A percentile compares a stretch with the other conserved stretches of the same genome.
phyloP scores from a whole-genome alignment of 2,888 invertebrate species.

The Terebella lapidaria region DNA sequence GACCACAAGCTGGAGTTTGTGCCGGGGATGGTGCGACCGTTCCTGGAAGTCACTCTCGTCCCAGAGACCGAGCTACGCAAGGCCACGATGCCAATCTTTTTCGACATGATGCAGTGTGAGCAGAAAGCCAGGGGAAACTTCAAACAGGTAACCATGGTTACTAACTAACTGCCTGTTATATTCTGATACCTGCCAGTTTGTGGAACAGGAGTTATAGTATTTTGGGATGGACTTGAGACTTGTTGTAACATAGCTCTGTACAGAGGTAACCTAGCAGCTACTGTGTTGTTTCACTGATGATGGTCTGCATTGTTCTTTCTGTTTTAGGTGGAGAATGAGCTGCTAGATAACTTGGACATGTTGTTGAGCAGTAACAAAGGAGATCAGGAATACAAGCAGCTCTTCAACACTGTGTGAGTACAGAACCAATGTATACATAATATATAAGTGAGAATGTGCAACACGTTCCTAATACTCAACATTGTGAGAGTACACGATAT shows the following conservation, averaged over 20 bases:
- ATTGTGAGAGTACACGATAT: too few relatives aligned
- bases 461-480: too few relatives aligned
- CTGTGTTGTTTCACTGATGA: neutral
- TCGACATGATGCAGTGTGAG: slow-evolving; percentile 93
- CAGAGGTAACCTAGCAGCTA: neutral
- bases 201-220: neutral
- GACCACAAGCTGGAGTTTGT: slow-evolving; percentile 83
- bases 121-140: slow-evolving; percentile 78
- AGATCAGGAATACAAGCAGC: slow-evolving; percentile 82
- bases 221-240: neutral
- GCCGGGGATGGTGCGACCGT: slow-evolving; percentile 87
- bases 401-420: slow-evolving; percentile 95
- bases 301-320: neutral
- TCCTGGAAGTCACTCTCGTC: slow-evolving; percentile 86
- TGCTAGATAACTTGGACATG: slow-evolving; percentile 89
- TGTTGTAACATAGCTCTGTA: neutral
- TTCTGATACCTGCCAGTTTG: too few relatives aligned
- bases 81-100: slow-evolving; percentile 85
- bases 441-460: too few relatives aligned
- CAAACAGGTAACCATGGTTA: slow-evolving; percentile 59
- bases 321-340: slow-evolving; percentile 74
- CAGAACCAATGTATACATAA: too few relatives aligned
- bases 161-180: too few relatives aligned
- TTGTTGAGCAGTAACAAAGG: slow-evolving; percentile 89
- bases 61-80: slow-evolving; percentile 79